Evolutionary conservation across 2,113 vertebrate species (phyloP).

Genomic region (Muntiacus muntjak): DNA sequence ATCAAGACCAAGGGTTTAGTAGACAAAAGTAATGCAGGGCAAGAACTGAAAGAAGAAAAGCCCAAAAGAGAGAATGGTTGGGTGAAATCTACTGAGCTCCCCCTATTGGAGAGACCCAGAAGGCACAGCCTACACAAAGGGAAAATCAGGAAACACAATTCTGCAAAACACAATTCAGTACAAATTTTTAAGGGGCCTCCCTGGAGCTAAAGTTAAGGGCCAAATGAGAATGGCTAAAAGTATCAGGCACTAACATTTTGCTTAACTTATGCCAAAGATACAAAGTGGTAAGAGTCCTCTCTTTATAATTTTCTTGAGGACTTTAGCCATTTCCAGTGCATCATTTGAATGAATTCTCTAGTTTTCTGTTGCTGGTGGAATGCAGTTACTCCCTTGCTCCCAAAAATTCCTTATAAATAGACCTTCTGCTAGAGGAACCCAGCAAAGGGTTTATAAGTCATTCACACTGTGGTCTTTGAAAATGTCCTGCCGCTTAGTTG

Average conservation of each 20-base stretch:
- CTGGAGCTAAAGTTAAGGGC: not conserved
- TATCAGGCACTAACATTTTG: not conserved
- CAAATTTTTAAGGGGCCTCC: not conserved
- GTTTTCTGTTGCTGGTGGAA: not conserved
- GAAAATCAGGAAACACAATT: not conserved
- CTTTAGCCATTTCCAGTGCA: not conserved
- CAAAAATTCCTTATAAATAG: not conserved
- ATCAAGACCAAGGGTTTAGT: not conserved
- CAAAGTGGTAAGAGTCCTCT: not conserved
- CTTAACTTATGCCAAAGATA: not conserved
- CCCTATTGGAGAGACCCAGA: not conserved
- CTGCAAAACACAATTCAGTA: not conserved
- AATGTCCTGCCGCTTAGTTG: not conserved
- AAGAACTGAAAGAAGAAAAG: not conserved
- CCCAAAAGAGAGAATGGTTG: not conserved
- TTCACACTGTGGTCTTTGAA: not conserved
- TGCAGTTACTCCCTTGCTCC: not conserved
- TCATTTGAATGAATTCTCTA: not conserved
- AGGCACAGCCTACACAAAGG: not conserved
- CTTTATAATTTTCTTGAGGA: not conserved
- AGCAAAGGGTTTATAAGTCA: not conserved
- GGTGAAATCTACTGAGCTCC: not conserved
- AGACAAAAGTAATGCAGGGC: not conserved
- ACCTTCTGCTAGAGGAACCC: not conserved
- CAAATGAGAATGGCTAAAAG: not conserved